Conservation (phyloP, 92 coral and sea anemone genomes). For the Palythoa heliodiscus region DNA sequence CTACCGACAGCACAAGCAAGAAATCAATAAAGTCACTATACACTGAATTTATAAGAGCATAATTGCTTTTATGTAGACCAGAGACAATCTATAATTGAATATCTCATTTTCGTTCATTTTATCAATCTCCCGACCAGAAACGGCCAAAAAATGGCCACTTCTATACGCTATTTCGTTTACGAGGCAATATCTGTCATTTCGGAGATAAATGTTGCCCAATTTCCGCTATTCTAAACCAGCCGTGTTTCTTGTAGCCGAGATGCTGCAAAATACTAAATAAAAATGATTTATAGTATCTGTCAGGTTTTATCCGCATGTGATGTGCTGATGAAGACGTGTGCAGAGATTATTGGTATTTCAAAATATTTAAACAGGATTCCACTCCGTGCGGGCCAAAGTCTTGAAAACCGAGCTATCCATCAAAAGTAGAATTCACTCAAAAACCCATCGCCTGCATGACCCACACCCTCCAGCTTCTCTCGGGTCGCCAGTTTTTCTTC, state of each 20-base stretch:
- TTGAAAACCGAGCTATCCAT: not conserved
- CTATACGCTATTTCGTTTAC: not conserved
- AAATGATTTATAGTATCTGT: too few species aligned
- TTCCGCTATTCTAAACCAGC: not conserved
- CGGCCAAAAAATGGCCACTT: not conserved
- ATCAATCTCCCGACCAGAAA: not conserved
- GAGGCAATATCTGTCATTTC: not conserved
- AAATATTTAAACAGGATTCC: not conserved
- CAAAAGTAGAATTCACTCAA: constrained; percentile 93
- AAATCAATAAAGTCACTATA: too few species aligned
- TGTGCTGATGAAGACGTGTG: too few species aligned
- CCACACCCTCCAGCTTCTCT: constrained; percentile 76
- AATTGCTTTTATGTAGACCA: too few species aligned
- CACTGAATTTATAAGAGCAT: too few species aligned
- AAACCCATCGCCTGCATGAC: constrained; percentile 68
- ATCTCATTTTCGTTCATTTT: not conserved
- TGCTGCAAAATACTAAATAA: not conserved
- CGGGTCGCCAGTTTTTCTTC: constrained; percentile 80
- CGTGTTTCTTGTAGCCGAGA: not conserved
- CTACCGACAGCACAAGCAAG: too few species aligned
- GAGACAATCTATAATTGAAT: too few species aligned
- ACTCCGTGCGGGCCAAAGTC: not conserved
- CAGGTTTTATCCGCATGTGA: too few species aligned
- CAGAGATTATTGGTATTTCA: not conserved
- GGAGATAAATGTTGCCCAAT: not conserved